Conservation (phyloP, 2,888 invertebrate genomes). For the Amblyjoppa proteus region DNA sequence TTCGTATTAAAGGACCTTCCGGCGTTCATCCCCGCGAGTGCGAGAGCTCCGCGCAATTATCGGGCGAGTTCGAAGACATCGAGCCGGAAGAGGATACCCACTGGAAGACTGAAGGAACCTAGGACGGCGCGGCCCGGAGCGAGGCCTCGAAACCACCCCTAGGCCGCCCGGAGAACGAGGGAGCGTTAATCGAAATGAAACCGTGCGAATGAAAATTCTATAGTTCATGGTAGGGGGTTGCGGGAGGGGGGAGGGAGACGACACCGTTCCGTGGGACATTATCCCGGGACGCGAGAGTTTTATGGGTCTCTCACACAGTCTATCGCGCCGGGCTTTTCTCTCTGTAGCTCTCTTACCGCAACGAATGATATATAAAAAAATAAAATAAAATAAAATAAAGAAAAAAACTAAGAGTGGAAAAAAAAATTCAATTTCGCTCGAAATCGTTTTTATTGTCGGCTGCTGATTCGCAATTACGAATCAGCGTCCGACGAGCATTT, state of each 20-base stretch:
- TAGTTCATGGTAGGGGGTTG: conserved; percentile 69
- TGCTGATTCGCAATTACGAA: conserved; percentile 57
- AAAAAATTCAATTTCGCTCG: conserved; percentile 65
- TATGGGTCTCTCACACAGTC: conserved; percentile 70
- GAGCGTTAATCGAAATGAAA: conserved; percentile 84
- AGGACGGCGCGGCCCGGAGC: conserved; percentile 12
- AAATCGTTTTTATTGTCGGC: conserved; percentile 62
- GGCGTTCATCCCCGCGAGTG: conserved; percentile 73
- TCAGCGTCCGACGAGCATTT: conserved; percentile 47
- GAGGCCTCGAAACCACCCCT: conserved; percentile 55
- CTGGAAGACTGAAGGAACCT: conserved; percentile 25
- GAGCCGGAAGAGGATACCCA: conserved; percentile 72
- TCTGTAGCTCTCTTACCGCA: conserved; percentile 36
- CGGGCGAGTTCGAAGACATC: conserved; percentile 77
- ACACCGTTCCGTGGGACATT: conserved; percentile 68
- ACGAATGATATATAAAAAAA: conserved; percentile 7
- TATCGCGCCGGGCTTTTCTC: conserved; percentile 50
- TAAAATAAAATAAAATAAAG: conserved; percentile 16
- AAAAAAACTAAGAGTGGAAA: conserved; percentile 23
- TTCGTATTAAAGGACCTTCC: conserved; percentile 78
- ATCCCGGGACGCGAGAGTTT: conserved; percentile 75
- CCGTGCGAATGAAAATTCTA: conserved; percentile 84
- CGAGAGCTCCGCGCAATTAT: conserved; percentile 78
- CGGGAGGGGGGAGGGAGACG: conserved; percentile 17
- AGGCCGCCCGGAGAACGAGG: conserved; percentile 62